These are phyloP conservation scores for Valencia hispanica DNA, from an alignment of 2,797 vertebrate species.

Conservation along the genomic window DNA sequence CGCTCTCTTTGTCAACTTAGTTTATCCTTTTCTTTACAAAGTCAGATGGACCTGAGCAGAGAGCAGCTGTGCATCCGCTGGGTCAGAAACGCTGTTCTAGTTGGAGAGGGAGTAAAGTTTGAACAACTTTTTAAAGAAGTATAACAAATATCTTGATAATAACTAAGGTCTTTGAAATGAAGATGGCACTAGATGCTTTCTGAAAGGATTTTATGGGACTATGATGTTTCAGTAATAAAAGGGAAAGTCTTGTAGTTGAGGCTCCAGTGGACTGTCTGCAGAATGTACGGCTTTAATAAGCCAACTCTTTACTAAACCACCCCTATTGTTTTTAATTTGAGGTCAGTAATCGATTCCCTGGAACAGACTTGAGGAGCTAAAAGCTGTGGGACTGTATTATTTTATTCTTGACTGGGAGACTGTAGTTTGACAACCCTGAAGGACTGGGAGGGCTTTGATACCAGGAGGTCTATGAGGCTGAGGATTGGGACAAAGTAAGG, in stretches of 20 bases:
- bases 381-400: neutral
- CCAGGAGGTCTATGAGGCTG: neutral
- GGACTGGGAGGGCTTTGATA: neutral
- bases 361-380: neutral
- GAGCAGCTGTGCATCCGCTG: neutral
- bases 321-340: too few species aligned
- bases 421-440: neutral
- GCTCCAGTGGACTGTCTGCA: neutral
- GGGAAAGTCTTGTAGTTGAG: neutral
- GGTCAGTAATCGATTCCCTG: neutral
- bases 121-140: neutral
- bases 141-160: neutral
- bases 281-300: neutral
- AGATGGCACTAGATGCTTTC: neutral
- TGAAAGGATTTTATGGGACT: neutral
- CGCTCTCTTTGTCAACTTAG: conserved; percentile 89
- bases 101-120: neutral
- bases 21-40: conserved; percentile 90
- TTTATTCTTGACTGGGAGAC: neutral
- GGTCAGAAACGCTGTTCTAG: neutral
- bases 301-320: neutral
- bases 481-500: neutral
- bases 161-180: conserved; percentile 24
- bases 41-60: conserved; percentile 78
- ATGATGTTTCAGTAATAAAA: neutral